These are phyloP conservation scores for Poecilia latipinna DNA, from an alignment of 2,113 vertebrate species.

Conservation along the genomic window DNA sequence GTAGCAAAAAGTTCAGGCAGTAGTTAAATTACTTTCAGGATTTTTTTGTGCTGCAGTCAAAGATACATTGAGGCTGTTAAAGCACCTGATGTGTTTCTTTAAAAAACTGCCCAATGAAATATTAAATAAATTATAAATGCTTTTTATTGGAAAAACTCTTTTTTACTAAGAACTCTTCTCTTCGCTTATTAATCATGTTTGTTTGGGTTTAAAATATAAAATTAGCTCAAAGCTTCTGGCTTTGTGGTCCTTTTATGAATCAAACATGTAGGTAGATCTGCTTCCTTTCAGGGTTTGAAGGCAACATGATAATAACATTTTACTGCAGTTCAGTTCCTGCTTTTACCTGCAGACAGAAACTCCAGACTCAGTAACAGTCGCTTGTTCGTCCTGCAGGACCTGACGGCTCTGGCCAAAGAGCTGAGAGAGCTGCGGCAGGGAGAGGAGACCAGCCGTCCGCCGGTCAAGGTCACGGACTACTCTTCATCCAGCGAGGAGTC, in stretches of 20 bases:
- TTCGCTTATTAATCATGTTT: neutral
- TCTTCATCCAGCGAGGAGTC: constrained; percentile 98
- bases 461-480: constrained; percentile 98
- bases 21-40: neutral
- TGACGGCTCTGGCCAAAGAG: constrained; percentile 97
- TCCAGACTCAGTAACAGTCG: neutral
- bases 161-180: neutral
- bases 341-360: neutral
- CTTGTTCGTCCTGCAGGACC: constrained; percentile 80
- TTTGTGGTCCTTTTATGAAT: neutral
- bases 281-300: neutral
- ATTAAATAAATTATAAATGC: neutral
- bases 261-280: neutral
- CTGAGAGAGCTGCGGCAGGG: constrained; percentile 93
- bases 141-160: neutral
- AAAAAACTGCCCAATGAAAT: neutral
- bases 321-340: neutral
- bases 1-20: neutral
- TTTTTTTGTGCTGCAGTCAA: no score
- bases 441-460: constrained; percentile 93
- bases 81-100: neutral
- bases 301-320: neutral
- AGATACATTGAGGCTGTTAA: no score
- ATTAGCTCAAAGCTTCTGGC: neutral
- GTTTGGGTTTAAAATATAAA: neutral